phyloP scores from a whole-genome alignment of 1,140 invertebrate species.

The Varroa destructor region DNA sequence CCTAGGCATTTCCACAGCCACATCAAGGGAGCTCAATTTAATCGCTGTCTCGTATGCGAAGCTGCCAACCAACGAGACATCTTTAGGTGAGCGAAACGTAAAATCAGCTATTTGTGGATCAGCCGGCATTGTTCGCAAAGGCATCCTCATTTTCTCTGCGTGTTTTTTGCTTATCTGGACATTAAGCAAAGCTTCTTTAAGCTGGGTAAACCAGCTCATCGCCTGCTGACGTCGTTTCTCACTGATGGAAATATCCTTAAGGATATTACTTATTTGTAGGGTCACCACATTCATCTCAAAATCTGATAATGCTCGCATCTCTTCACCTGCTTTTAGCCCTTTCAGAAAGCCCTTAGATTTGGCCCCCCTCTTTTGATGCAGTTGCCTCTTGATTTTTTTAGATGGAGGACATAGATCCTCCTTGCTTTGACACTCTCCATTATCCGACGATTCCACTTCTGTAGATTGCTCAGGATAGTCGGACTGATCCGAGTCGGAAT shows the following conservation, averaged over 20 bases:
- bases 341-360: no score
- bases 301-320: slow-evolving; percentile 3
- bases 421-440: no score
- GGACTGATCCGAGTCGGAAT: no score
- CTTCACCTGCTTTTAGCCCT: slow-evolving; percentile 17
- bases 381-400: no score
- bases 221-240: neutral
- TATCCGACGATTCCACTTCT: no score
- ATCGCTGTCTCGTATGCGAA: slow-evolving; percentile 19
- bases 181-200: neutral
- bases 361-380: no score
- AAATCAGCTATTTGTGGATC: neutral
- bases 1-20: slow-evolving; percentile 34
- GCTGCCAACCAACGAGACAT: slow-evolving; percentile 4
- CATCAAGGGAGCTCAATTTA: neutral
- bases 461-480: no score
- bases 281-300: slow-evolving; percentile 11
- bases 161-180: neutral
- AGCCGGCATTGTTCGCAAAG: neutral
- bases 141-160: neutral
- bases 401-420: no score
- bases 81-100: neutral
- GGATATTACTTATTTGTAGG: slow-evolving; percentile 12
- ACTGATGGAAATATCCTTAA: slow-evolving; percentile 10
- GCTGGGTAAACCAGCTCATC: slow-evolving; percentile 1